Base-by-base conservation (phyloP, 1,140 invertebrate species). In the Proctacanthus coquilletti region DNA sequence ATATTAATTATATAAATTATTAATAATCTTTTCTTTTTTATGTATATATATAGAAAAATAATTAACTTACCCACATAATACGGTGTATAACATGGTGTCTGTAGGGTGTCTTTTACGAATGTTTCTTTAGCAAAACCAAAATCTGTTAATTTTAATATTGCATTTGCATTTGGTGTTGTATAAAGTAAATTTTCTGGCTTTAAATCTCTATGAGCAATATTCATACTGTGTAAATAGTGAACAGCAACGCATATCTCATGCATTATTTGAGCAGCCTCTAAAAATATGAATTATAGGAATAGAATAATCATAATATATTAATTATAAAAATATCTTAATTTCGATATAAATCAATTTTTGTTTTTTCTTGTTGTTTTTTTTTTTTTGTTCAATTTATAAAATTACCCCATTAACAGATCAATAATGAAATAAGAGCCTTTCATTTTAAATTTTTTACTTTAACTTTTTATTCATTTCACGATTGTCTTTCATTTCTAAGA, bases 51-150 rank as follows among this genome's bases (percentile, higher is more conserved):
- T n/a, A n/a, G n/a, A n/a, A n/a, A n/a, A n/a, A n/a, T n/a, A n/a
- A n/a, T n/a, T n/a, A n/a, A 48, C 50, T 40, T 20, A 53, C 48
- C 87, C 50, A 95, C 94, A 70, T 98, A 98, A 58, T 97, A 97
- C 3, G 94, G 94, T 9, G 94, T 98, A 54, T 97, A 98, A 62
- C 94, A 98, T 3, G 94, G 94, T 1, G 94, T 98, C 62, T 93
- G 88, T 41, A 98, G 63, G 0, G 84, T 80, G 49, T 89, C 82
- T 42, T 81, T 77, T n/a, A 72, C 69, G 41, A 78, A 66, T 0
- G 82, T 91, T 64, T 95, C 87, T 63, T 98, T 98, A n/a, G 95
- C 95, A 71, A 98, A 98, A n/a, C 95, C 95, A 68, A 98, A 98
- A 65, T 98, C 95, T 23, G 93, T 98, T 44, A 98, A 66, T 66